Evolutionary conservation across 2,888 invertebrate species (phyloP).

Genomic region (Cordilura impudica): DNA sequence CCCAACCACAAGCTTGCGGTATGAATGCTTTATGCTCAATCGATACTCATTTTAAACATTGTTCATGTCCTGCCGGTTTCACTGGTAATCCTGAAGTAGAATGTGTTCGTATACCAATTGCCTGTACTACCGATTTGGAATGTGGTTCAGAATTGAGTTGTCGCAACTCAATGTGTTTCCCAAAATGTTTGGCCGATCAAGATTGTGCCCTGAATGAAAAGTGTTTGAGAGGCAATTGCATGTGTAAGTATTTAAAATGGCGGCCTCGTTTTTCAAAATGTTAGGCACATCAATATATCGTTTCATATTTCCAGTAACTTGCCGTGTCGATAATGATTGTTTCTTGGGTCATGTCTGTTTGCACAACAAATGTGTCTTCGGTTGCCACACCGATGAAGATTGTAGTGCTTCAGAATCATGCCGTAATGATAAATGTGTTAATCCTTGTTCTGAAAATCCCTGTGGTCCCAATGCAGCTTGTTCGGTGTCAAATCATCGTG

Average conservation of each 20-base stretch:
- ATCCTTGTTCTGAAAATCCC: conserved; percentile 87
- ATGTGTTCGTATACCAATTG: conserved; percentile 90
- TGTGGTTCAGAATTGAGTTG: conserved; percentile 87
- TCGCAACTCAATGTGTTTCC: conserved; percentile 89
- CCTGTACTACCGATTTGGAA: conserved; percentile 85
- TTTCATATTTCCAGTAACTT: conserved; percentile 82
- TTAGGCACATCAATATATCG: background rate
- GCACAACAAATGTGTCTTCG: conserved; percentile 90
- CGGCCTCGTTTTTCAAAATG: background rate
- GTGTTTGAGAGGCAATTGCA: conserved; percentile 88
- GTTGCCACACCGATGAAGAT: conserved; percentile 92
- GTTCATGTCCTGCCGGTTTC: conserved; percentile 90
- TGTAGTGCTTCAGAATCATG: conserved; percentile 92
- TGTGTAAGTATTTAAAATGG: conserved; percentile 80
- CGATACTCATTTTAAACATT: conserved; percentile 86
- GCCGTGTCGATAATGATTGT: conserved; percentile 93
- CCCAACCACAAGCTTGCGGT: conserved; percentile 87
- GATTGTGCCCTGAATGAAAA: conserved; percentile 94
- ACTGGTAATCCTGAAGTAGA: conserved; percentile 91
- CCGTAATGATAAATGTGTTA: conserved; percentile 86
- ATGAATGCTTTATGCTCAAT: conserved; percentile 89
- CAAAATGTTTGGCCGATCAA: conserved; percentile 86
- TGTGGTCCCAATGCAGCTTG: conserved; percentile 92
- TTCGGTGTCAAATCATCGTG: conserved; percentile 88
- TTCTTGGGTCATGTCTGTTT: conserved; percentile 94